Percentiles rank a stretch among this genome's conserved stretches.
phyloP scores from a whole-genome alignment of 2,888 invertebrate genomes.

The Lasioglossum malachurum region DNA sequence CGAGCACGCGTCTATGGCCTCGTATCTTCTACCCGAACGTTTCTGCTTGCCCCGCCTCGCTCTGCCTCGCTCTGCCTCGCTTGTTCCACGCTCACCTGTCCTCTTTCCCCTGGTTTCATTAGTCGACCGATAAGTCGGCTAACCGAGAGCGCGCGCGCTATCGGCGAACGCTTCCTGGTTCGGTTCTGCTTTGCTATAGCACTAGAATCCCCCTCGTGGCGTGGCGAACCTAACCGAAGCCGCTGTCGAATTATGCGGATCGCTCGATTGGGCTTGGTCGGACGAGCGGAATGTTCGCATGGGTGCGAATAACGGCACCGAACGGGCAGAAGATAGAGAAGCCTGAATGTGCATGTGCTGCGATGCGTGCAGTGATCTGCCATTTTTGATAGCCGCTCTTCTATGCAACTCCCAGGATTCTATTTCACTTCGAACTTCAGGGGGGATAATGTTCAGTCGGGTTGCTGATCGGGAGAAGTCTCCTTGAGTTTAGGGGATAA shows the following conservation, averaged over 20 bases:
- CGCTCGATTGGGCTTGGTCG: conserved; percentile 22
- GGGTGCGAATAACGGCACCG: conserved; percentile 39
- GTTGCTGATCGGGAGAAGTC: background rate
- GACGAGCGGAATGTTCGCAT: conserved; percentile 22
- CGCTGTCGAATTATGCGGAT: conserved; percentile 29
- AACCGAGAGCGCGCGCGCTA: conserved; percentile 1
- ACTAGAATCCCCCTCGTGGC: background rate
- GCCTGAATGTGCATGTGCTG: conserved; percentile 1
- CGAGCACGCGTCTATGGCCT: conserved; percentile 4
- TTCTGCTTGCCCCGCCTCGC: background rate
- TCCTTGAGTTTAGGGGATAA: background rate
- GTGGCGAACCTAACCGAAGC: background rate
- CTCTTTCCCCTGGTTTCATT: conserved; percentile 26
- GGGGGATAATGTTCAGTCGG: background rate
- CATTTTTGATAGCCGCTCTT: background rate
- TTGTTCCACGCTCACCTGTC: background rate
- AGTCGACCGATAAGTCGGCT: conserved; percentile 20
- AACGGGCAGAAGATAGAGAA: background rate
- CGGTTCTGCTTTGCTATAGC: background rate
- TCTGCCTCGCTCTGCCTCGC: background rate
- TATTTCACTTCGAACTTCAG: background rate
- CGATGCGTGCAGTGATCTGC: conserved; percentile 3
- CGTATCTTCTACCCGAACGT: background rate
- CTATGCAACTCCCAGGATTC: background rate
- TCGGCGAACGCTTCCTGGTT: conserved; percentile 40